Conservation (phyloP, 2,797 vertebrate species). For the Catostomus latipinnis region DNA sequence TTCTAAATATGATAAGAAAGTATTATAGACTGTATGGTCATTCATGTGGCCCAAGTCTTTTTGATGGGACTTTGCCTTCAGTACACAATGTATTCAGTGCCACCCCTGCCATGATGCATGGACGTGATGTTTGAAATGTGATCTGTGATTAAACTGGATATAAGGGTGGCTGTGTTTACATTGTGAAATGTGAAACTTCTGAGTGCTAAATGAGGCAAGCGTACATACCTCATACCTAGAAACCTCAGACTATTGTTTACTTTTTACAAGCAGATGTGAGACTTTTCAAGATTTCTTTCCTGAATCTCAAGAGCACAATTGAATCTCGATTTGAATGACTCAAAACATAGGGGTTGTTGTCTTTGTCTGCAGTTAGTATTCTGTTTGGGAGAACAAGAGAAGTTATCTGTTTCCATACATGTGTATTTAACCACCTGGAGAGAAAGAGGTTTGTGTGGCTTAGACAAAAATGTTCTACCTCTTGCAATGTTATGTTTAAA, state of each 20-base stretch:
- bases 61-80: background rate
- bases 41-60: background rate
- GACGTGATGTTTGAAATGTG: conserved; percentile 14
- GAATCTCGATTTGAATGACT: background rate
- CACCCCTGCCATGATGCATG: background rate
- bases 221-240: conserved; percentile 15
- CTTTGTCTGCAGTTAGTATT: background rate
- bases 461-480: background rate
- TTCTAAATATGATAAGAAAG: background rate
- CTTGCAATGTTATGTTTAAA: conserved; percentile 4
- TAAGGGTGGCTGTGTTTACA: conserved; percentile 8
- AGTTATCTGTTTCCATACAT: background rate
- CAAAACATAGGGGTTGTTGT: conserved; percentile 1
- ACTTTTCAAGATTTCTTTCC: background rate
- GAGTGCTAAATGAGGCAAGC: background rate
- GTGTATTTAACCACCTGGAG: conserved; percentile 16
- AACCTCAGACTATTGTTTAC: background rate
- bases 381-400: background rate
- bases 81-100: background rate
- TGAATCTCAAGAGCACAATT: background rate
- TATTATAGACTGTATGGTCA: background rate
- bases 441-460: background rate
- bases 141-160: conserved; percentile 10
- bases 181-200: conserved; percentile 24
- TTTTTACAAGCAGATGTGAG: background rate